A percentile compares a stretch with the other conserved stretches of the same genome.
Conservation (phyloP, 2,888 invertebrate species). For the Slavum lentiscoides region DNA sequence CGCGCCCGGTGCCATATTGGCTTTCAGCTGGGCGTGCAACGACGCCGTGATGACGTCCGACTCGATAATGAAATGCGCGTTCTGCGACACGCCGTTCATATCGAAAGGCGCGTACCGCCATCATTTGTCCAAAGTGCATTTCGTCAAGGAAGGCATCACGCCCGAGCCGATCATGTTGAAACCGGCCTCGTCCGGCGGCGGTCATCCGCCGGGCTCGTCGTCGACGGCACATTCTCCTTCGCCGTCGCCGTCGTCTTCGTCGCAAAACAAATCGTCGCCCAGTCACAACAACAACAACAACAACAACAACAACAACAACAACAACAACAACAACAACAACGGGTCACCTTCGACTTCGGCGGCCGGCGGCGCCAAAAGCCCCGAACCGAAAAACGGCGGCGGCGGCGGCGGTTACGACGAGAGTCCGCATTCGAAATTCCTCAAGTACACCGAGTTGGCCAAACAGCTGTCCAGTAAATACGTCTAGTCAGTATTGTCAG, state of each 20-base stretch:
- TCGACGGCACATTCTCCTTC: conserved; percentile 28
- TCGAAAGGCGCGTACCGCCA: conserved; percentile 96
- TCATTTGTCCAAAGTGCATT: conserved; percentile 93
- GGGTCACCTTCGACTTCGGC: conserved; percentile 57
- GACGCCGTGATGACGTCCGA: conserved; percentile 85
- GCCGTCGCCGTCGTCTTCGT: conserved; percentile 31
- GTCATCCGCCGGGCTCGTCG: conserved; percentile 58
- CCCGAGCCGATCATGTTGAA: conserved; percentile 70
- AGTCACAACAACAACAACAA: conserved; percentile 56
- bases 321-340: conserved; percentile 51
- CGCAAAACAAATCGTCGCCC: conserved; percentile 31
- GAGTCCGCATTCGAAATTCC: conserved; percentile 94
- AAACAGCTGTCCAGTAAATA: conserved; percentile 97
- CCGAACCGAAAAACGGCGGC: conserved; percentile 52
- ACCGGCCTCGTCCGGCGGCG: conserved; percentile 60
- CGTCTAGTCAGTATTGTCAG: conserved; percentile 64
- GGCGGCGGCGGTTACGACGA: conserved; percentile 75
- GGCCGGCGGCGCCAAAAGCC: conserved; percentile 56
- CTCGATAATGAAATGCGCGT: conserved; percentile 90
- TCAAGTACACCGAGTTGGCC: conserved; percentile 97
- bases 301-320: conserved; percentile 56
- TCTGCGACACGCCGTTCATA: conserved; percentile 93
- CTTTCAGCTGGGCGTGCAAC: conserved; percentile 93
- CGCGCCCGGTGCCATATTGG: conserved; percentile 80
- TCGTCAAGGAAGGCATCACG: conserved; percentile 87